Evolutionary conservation across 2,888 invertebrate genomes (phyloP).

Genomic region (Apodemia zela): DNA sequence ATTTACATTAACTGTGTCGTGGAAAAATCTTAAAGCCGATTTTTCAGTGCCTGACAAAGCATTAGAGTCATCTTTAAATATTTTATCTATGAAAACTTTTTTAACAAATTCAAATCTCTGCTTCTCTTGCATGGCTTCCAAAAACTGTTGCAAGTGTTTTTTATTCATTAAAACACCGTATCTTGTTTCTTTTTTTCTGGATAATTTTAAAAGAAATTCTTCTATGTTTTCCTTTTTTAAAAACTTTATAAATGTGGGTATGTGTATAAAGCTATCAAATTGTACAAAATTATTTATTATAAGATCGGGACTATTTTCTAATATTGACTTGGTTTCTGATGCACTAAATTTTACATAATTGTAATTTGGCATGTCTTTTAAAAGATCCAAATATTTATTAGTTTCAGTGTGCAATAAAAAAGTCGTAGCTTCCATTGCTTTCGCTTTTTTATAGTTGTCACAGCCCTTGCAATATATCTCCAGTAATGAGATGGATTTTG

Average conservation of each 20-base stretch:
- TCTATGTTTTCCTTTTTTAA: conserved; percentile 47
- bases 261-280: conserved; percentile 42
- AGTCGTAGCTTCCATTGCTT: conserved; percentile 37
- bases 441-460: conserved; percentile 34
- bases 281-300: conserved; percentile 46
- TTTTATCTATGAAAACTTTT: conserved; percentile 47
- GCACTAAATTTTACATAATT: conserved; percentile 37
- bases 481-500: conserved; percentile 46
- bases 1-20: conserved; percentile 23
- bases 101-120: conserved; percentile 53
- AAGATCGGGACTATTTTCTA: conserved; percentile 45
- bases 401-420: conserved; percentile 45
- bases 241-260: conserved; percentile 53
- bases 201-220: conserved; percentile 44
- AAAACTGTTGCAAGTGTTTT: conserved; percentile 42
- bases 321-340: conserved; percentile 44
- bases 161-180: conserved; percentile 33
- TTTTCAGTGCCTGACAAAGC: conserved; percentile 33
- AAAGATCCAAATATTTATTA: conserved; percentile 46
- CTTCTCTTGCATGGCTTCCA: conserved; percentile 45
- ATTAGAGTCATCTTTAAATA: conserved; percentile 32
- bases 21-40: conserved; percentile 36
- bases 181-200: conserved; percentile 21
- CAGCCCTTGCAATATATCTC: conserved; percentile 33
- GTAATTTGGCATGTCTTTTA: conserved; percentile 32